Conservation (phyloP, 2,113 vertebrate genomes). For the Falco punctatus region DNA sequence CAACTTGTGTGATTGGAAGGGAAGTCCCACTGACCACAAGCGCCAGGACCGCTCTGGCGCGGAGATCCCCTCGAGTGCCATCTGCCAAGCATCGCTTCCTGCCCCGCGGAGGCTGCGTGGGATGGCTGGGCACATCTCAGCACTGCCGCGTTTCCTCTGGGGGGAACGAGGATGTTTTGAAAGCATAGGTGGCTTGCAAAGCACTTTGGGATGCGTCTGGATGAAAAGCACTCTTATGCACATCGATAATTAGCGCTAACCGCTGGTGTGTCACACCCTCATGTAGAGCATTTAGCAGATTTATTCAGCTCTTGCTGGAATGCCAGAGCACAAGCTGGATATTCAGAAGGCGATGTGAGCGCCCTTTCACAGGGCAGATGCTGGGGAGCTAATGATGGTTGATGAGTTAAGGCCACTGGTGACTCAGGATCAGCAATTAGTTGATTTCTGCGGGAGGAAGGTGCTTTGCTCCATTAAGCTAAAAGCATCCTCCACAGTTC, state of each 20-base stretch:
- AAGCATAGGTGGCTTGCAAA: conserved; percentile 51
- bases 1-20: neutral
- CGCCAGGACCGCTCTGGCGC: neutral
- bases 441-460: conserved; percentile 62
- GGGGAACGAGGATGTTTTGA: conserved; percentile 6
- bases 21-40: conserved; percentile 47
- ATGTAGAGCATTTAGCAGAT: neutral
- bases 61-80: conserved; percentile 31
- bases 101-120: neutral
- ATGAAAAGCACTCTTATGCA: conserved; percentile 35
- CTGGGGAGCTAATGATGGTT: conserved; percentile 46
- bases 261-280: neutral
- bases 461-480: conserved; percentile 70
- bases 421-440: conserved; percentile 67
- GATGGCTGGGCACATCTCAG: neutral
- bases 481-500: conserved; percentile 60
- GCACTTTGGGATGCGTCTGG: conserved; percentile 8
- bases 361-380: conserved; percentile 36
- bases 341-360: conserved; percentile 25
- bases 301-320: conserved; percentile 31
- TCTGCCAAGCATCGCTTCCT: conserved; percentile 1
- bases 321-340: conserved; percentile 37
- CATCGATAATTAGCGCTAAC: neutral
- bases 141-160: neutral
- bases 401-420: conserved; percentile 63